Conservation (phyloP, 2,113 vertebrate species). For the Salvelinus sp. region DNA sequence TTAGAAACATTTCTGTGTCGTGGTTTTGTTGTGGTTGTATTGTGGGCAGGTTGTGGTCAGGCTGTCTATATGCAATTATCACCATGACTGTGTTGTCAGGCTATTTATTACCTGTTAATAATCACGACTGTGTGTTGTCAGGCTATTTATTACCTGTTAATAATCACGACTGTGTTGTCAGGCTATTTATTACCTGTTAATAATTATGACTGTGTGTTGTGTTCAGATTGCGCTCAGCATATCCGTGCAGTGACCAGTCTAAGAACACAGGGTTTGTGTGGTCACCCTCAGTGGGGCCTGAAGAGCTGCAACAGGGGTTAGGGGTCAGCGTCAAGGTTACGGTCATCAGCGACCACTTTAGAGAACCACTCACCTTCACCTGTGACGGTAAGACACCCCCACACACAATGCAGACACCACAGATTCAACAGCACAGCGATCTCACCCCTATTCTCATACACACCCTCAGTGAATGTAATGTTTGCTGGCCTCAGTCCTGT, state of each 20-base stretch:
- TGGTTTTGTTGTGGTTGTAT: no score
- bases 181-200: no score
- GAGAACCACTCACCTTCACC: constrained; percentile 91
- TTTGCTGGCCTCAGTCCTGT: not conserved
- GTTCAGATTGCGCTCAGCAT: constrained; percentile 81
- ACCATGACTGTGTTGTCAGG: not conserved
- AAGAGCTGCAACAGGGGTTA: constrained; percentile 82
- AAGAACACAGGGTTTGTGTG: constrained; percentile 84
- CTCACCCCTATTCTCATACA: no score
- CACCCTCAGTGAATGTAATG: not conserved
- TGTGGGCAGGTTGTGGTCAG: no score
- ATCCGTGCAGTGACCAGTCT: constrained; percentile 65
- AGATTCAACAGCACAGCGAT: no score
- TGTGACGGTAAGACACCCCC: constrained; percentile 83
- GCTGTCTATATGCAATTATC: not conserved
- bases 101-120: no score
- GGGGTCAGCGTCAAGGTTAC: constrained; percentile 89
- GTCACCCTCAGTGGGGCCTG: constrained; percentile 77
- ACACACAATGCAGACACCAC: not conserved
- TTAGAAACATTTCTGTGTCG: no score
- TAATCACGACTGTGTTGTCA: no score
- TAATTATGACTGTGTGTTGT: constrained; percentile 1
- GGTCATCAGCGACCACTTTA: constrained; percentile 78
- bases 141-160: constrained; percentile 34
- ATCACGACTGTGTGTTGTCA: constrained; percentile 45